These are phyloP conservation scores for Scortum barcoo DNA, from an alignment of 2,113 vertebrate genomes.

Conservation along the genomic window DNA sequence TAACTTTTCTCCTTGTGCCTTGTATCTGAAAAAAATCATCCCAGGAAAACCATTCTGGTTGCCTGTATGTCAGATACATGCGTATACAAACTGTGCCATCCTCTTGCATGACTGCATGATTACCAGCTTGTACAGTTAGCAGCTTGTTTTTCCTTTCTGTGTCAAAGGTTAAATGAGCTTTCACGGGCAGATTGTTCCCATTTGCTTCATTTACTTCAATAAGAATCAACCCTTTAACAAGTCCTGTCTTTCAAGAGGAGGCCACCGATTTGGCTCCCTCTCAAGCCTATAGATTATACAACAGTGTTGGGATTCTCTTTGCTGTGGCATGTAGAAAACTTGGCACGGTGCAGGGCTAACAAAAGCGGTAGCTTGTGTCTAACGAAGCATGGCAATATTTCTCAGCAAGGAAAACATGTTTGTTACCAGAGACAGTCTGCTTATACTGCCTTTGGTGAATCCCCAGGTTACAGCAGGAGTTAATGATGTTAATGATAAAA, in stretches of 20 bases:
- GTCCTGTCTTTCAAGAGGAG: slow-evolving; percentile 61
- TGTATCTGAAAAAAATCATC: background rate
- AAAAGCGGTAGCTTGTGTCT: slow-evolving; percentile 61
- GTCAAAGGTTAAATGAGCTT: slow-evolving; percentile 62
- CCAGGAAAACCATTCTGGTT: background rate
- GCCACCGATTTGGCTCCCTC: slow-evolving; percentile 65
- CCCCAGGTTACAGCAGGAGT: slow-evolving; percentile 3
- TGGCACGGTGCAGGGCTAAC: slow-evolving; percentile 68
- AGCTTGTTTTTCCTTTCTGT: slow-evolving; percentile 57
- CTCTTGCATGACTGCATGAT: slow-evolving; percentile 33
- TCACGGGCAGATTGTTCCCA: slow-evolving; percentile 50
- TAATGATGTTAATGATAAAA: slow-evolving; percentile 12
- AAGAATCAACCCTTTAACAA: slow-evolving; percentile 72
- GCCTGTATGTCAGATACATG: slow-evolving; percentile 7
- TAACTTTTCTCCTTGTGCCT: background rate
- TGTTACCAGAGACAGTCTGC: slow-evolving; percentile 39
- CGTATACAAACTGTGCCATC: slow-evolving; percentile 18
- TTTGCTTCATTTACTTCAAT: slow-evolving; percentile 74
- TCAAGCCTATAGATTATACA: slow-evolving; percentile 70
- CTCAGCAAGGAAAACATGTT: slow-evolving; percentile 63
- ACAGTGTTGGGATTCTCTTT: slow-evolving; percentile 57
- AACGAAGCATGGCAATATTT: slow-evolving; percentile 73
- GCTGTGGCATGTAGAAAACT: slow-evolving; percentile 69
- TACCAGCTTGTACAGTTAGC: slow-evolving; percentile 51
- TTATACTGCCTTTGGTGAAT: slow-evolving; percentile 42